Base-by-base conservation (phyloP, 2,113 vertebrate species). In the Oceanites oceanicus region DNA sequence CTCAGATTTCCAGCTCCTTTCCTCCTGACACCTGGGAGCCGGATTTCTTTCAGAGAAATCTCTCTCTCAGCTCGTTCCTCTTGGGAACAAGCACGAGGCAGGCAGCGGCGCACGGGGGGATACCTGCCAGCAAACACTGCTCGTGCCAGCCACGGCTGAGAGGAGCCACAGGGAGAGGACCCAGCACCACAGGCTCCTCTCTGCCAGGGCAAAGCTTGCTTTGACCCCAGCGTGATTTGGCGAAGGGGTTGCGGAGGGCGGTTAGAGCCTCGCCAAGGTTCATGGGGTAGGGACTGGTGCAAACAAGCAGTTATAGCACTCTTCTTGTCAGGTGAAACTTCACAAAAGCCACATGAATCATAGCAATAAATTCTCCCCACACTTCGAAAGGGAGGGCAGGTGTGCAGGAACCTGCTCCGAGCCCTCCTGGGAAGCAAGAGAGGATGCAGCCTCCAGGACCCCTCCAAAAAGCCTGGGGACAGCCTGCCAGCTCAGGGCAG, bases 141-240 rank as follows among this genome's bases (percentile, higher is more conserved):
- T 34, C 0, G 0, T 34, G 68, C 68, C 50, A 14, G 67, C 10
- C n/a, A 13, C 1, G 0, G 72, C 61, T 16, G 6, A 56, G 40
- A 44, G 45, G 34, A 87, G 58, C 25, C 63, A 25, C 40, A 8
- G n/a, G 40, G 14, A 56, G 42, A 40, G 44, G 25, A 76, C 8
- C 16, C 25, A 2, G 36, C 32, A 53, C 73, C 58, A 45, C 45
- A 6, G 17, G 42, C 65, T 87, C 65, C 80, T 16, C 65, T 67
- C 47, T 75, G 83, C 58, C 84, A 32, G 38, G 53, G 25, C 44
- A 86, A 30, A 84, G 30, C 34, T 61, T n/a, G 13, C 53, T 73
- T 20, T 56, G 55, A 52, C 15, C 59, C 55, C 7, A 1, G 63
- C 27, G 68, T 0, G 6, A 36, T 18, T 56, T 40, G 21, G 56